Evolutionary conservation across 1,140 invertebrate species (phyloP).

Genomic region (Nylanderia fulva): DNA sequence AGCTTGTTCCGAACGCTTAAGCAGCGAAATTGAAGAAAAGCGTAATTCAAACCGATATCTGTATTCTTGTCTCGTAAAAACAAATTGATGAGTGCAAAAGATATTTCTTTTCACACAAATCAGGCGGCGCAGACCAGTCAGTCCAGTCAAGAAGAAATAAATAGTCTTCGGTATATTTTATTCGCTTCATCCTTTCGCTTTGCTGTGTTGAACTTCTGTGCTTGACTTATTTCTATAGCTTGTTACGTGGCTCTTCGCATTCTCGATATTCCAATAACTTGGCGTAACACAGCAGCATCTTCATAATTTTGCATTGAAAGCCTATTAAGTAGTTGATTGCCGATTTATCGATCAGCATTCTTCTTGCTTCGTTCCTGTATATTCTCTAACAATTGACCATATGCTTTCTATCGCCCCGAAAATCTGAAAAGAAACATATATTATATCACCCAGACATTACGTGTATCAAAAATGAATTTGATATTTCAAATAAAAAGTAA

Average conservation of each 20-base stretch:
- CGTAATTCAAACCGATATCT: neutral
- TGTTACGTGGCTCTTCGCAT: neutral
- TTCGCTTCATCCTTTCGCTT: slow-evolving; percentile 14
- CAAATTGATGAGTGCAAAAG: neutral
- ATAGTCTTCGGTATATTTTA: neutral
- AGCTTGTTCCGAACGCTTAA: neutral
- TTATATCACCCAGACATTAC: neutral
- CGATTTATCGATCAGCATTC: slow-evolving; percentile 40
- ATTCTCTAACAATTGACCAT: slow-evolving; percentile 61
- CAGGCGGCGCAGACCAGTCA: neutral
- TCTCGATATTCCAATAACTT: neutral
- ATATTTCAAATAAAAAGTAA: neutral
- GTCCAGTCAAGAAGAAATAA: neutral
- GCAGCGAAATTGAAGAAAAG: neutral
- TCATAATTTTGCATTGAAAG: slow-evolving; percentile 15
- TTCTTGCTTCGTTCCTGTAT: neutral
- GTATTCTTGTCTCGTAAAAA: neutral
- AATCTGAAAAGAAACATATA: slow-evolving; percentile 47
- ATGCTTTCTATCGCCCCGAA: slow-evolving; percentile 65
- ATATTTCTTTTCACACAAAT: neutral
- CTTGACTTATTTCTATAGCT: neutral
- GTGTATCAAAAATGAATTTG: neutral
- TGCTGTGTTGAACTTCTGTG: neutral
- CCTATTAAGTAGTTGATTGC: neutral
- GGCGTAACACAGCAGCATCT: neutral